A percentile compares a stretch with the other conserved stretches of the same genome.
Conservation (phyloP, 2,888 invertebrate genomes). For the Cloeon dipterum region DNA sequence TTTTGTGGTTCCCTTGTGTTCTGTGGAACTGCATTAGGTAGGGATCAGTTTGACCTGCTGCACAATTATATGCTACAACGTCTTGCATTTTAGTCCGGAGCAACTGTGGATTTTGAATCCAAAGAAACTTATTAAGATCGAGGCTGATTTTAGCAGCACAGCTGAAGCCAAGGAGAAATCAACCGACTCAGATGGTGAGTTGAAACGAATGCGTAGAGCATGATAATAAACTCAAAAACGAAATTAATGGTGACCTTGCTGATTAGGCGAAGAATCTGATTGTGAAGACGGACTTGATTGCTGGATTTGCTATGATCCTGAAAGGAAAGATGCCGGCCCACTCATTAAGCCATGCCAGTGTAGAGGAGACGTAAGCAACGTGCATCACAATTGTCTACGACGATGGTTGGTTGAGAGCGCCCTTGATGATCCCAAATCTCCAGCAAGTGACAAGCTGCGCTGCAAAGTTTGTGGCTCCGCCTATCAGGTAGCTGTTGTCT, state of each 20-base stretch:
- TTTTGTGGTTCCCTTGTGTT: conserved; percentile 87
- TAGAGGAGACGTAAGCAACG: conserved; percentile 77
- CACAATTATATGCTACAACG: too few species aligned
- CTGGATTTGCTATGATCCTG: conserved; percentile 82
- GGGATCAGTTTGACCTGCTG: conserved; percentile 5
- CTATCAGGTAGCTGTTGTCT: conserved; percentile 60
- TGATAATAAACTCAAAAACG: too few species aligned
- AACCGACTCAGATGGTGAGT: neutral
- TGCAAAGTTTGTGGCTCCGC: conserved; percentile 72
- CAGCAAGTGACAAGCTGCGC: conserved; percentile 36
- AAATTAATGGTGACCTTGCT: too few species aligned
- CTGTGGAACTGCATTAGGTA: conserved; percentile 87
- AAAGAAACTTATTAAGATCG: conserved; percentile 45
- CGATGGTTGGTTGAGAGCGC: conserved; percentile 51
- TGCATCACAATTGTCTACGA: conserved; percentile 75
- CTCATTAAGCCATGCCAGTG: conserved; percentile 78
- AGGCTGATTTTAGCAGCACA: conserved; percentile 12
- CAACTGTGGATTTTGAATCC: conserved; percentile 87
- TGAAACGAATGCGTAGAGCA: too few species aligned
- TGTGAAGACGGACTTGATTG: conserved; percentile 60
- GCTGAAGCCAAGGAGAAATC: neutral
- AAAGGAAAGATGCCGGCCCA: conserved; percentile 46
- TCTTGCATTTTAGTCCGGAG: conserved; percentile 43
- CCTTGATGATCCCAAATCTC: conserved; percentile 1
- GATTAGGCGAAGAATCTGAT: neutral